Conservation (phyloP, 2,113 vertebrate genomes). For the Brachypodius melanocephalos region DNA sequence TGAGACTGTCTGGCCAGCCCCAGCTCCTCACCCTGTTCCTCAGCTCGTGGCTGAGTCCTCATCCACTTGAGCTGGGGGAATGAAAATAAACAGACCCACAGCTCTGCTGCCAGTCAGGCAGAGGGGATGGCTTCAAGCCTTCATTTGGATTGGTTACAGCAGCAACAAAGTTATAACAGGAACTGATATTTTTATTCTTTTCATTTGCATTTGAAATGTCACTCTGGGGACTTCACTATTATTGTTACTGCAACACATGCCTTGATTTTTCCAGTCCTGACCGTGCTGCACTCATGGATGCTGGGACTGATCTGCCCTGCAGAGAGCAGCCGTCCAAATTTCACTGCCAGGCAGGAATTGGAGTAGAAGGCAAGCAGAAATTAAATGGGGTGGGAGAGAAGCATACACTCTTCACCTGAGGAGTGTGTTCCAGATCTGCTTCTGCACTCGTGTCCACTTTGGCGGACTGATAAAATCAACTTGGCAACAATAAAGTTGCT, state of each 20-base stretch:
- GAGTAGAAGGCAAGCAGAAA: neutral
- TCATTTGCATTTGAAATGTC: slow-evolving; percentile 35
- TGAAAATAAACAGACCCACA: neutral
- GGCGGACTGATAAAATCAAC: neutral
- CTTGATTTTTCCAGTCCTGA: neutral
- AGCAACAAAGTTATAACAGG: neutral
- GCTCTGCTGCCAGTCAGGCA: neutral
- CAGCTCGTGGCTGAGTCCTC: accelerated
- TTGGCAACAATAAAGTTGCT: neutral
- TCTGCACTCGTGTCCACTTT: neutral
- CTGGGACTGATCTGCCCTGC: neutral
- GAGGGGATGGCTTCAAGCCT: neutral
- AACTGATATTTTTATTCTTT: slow-evolving; percentile 27
- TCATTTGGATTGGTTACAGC: neutral
- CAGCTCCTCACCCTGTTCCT: neutral
- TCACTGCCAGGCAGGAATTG: neutral
- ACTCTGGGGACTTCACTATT: neutral
- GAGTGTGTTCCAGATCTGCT: neutral
- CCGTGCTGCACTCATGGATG: neutral
- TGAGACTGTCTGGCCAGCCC: neutral
- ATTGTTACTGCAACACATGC: neutral
- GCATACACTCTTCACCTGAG: neutral
- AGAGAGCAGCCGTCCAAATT: neutral
- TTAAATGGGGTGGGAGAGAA: neutral
- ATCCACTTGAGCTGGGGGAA: accelerated